These are phyloP conservation scores for Apostichopus parvimensis DNA, from an alignment of 35 echinoderm and acorn worm genomes.

Conservation along the genomic window DNA sequence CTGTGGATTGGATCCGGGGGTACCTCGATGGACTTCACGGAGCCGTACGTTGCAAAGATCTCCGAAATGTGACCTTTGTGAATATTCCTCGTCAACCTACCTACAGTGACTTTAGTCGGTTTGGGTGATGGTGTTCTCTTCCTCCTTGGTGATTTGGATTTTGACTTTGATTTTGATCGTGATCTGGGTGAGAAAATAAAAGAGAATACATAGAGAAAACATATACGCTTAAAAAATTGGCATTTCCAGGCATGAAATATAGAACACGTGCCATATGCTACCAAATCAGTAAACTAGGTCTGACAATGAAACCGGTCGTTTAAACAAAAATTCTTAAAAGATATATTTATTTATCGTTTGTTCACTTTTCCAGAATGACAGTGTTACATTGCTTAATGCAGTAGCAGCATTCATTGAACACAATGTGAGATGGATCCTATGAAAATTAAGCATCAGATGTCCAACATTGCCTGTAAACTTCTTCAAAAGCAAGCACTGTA, in stretches of 20 bases:
- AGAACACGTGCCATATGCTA: not conserved
- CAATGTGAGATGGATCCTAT: no score
- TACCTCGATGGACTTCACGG: slow-evolving; percentile 77
- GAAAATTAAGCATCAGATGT: no score
- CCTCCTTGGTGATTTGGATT: slow-evolving; percentile 61
- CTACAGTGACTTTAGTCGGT: slow-evolving; percentile 75
- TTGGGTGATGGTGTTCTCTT: slow-evolving; percentile 88
- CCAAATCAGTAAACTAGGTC: no score
- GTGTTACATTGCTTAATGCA: no score
- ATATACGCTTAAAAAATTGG: not conserved
- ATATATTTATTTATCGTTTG: no score
- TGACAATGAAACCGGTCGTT: no score
- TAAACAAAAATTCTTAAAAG: no score
- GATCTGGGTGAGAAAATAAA: not conserved
- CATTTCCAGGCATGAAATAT: not conserved
- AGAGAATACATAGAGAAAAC: not conserved
- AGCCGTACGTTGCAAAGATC: slow-evolving; percentile 94
- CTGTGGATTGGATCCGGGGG: slow-evolving; percentile 71
- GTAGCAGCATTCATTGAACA: no score
- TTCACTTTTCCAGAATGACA: no score
- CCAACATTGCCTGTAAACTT: no score
- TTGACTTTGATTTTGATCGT: slow-evolving; percentile 41
- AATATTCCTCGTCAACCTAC: slow-evolving; percentile 85
- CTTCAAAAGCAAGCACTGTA: no score
- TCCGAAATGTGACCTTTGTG: slow-evolving; percentile 94